Conservation (phyloP, 2,113 vertebrate genomes). For the Peromyscus polionotus region DNA sequence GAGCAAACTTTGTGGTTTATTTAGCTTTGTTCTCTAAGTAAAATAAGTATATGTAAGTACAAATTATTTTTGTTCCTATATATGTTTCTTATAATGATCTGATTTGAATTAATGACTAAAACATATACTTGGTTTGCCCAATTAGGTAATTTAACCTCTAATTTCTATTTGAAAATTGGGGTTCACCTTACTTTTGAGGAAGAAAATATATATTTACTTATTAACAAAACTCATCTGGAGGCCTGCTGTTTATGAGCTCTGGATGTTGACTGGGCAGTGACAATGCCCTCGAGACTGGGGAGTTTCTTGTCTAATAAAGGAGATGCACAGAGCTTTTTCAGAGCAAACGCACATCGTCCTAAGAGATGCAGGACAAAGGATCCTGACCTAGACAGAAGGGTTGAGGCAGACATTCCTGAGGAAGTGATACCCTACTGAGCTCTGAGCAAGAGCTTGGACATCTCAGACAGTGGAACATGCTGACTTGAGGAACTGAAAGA, state of each 20-base stretch:
- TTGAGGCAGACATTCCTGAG: constrained; percentile 53
- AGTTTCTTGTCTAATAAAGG: background rate
- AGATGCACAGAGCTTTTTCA: background rate
- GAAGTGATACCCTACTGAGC: constrained; percentile 53
- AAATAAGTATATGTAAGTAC: background rate
- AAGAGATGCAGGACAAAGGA: constrained; percentile 43
- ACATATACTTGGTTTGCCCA: background rate
- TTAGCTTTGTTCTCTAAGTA: background rate
- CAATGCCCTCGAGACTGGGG: background rate
- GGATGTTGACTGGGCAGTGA: background rate
- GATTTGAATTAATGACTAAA: constrained; percentile 44
- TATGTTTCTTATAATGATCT: constrained; percentile 12
- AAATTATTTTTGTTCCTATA: background rate
- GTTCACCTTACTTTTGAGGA: background rate
- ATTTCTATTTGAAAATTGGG: background rate
- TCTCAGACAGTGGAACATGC: background rate
- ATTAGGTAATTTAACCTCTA: constrained; percentile 26
- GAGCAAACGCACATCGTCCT: background rate
- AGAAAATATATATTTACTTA: background rate
- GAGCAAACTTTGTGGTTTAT: background rate
- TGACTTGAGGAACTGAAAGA: constrained; percentile 66
- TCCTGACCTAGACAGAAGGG: background rate
- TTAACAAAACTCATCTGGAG: background rate
- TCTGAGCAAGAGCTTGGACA: background rate
- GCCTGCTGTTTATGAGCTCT: accelerated